phyloP scores from a whole-genome alignment of 2,113 vertebrate genomes.

The Microcebus jonahi region DNA sequence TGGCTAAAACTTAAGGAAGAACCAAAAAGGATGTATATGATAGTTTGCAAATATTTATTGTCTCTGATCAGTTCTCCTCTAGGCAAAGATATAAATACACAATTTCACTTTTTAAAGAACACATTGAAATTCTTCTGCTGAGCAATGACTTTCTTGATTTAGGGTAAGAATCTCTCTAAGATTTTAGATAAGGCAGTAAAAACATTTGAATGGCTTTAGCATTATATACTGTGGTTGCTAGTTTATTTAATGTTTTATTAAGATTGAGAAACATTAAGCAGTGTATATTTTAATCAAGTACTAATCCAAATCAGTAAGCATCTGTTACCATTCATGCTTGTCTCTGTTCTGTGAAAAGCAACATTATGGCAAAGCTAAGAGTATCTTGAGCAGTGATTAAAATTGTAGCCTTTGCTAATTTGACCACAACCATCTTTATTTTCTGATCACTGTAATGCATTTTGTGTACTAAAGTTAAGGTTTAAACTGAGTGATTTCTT shows the following conservation, averaged over 20 bases:
- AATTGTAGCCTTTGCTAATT: slow-evolving; percentile 49
- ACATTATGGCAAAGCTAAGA: neutral
- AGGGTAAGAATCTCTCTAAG: slow-evolving; percentile 8
- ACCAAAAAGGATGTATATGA: neutral
- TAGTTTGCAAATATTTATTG: slow-evolving; percentile 26
- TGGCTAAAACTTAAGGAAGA: neutral
- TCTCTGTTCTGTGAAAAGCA: slow-evolving; percentile 55
- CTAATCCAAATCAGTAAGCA: slow-evolving; percentile 53
- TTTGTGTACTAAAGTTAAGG: slow-evolving; percentile 35
- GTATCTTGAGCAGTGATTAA: slow-evolving; percentile 11
- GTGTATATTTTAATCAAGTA: slow-evolving; percentile 56
- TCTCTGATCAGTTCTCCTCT: slow-evolving; percentile 8
- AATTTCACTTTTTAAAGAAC: slow-evolving; percentile 56
- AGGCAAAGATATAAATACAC: slow-evolving; percentile 22
- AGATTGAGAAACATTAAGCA: slow-evolving; percentile 51
- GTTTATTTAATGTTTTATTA: slow-evolving; percentile 65
- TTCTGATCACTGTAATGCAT: slow-evolving; percentile 39
- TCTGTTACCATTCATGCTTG: slow-evolving; percentile 56
- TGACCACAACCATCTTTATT: slow-evolving; percentile 17
- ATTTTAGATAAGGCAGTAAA: slow-evolving; percentile 66
- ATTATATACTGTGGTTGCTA: slow-evolving; percentile 21
- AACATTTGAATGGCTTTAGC: slow-evolving; percentile 49
- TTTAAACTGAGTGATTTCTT: slow-evolving; percentile 39
- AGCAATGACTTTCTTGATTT: slow-evolving; percentile 36
- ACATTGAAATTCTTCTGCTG: slow-evolving; percentile 38